Evolutionary conservation across 2,888 invertebrate genomes (phyloP).

Genomic region (Leptinotarsa peninsularis): DNA sequence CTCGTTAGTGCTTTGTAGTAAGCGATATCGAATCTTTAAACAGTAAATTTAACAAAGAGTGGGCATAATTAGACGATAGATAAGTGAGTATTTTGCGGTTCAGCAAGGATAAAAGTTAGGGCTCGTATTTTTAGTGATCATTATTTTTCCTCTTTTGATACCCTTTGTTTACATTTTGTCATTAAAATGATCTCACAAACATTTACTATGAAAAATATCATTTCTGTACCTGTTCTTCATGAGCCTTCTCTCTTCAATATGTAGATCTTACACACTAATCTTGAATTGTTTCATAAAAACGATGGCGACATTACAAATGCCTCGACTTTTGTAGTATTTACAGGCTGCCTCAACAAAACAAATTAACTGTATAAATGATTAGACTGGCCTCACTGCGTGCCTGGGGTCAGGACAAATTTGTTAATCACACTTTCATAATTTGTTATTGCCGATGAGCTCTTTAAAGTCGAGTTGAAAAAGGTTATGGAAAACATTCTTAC

Average conservation of each 20-base stretch:
- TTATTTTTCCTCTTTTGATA: too few relatives aligned
- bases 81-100: neutral
- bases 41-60: neutral
- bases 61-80: too few relatives aligned
- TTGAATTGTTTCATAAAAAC: too few relatives aligned
- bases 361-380: neutral
- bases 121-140: neutral
- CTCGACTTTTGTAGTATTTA: neutral
- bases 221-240: too few relatives aligned
- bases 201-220: too few relatives aligned
- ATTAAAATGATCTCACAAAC: too few relatives aligned
- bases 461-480: neutral
- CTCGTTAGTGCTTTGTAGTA: slow-evolving; percentile 20
- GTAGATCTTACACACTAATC: too few relatives aligned
- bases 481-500: neutral
- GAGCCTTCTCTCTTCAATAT: too few relatives aligned
- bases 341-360: neutral
- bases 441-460: slow-evolving; percentile 5
- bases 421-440: slow-evolving; percentile 2
- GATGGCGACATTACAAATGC: neutral
- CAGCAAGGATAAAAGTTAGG: neutral
- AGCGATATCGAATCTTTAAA: slow-evolving; percentile 13
- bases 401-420: slow-evolving; percentile 2
- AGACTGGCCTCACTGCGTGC: neutral
- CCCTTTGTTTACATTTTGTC: too few relatives aligned